Percentiles rank a stretch among this genome's conserved stretches.
phyloP scores from a whole-genome alignment of 2,797 vertebrate genomes.

The Spheniscus humboldti region DNA sequence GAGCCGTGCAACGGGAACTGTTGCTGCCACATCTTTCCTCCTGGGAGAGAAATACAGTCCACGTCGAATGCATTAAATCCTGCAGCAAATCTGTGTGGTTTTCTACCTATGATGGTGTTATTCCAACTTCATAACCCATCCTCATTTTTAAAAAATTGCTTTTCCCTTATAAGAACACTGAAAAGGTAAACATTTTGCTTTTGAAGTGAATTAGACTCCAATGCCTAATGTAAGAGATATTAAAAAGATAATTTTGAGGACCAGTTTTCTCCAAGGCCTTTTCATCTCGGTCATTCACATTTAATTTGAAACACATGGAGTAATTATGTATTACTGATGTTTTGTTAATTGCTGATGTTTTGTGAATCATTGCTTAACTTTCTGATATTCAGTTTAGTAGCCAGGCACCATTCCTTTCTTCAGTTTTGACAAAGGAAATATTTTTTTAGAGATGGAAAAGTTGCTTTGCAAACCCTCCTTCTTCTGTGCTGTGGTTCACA shows the following conservation, averaged over 20 bases:
- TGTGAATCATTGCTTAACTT: not conserved
- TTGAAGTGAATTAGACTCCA: not conserved
- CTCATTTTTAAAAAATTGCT: no score
- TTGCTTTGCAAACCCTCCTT: not conserved
- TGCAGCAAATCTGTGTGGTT: not conserved
- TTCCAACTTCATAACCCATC: not conserved
- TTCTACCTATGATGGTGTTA: not conserved
- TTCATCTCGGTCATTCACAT: accelerated
- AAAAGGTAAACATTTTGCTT: not conserved
- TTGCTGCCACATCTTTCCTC: not conserved
- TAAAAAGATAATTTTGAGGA: not conserved
- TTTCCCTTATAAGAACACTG: not conserved
- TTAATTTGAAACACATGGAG: not conserved
- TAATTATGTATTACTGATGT: not conserved
- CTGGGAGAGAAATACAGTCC: not conserved
- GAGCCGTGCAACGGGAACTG: not conserved
- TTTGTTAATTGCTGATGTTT: not conserved
- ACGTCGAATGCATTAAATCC: not conserved
- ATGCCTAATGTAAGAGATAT: not conserved
- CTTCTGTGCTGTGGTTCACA: not conserved
- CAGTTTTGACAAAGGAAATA: not conserved
- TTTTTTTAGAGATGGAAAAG: not conserved
- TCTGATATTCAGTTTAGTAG: not conserved
- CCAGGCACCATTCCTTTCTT: not conserved
- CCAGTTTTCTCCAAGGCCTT: not conserved